Base-by-base conservation (phyloP, 2,113 vertebrate species). In the Sterrhoptilus dennistouni region DNA sequence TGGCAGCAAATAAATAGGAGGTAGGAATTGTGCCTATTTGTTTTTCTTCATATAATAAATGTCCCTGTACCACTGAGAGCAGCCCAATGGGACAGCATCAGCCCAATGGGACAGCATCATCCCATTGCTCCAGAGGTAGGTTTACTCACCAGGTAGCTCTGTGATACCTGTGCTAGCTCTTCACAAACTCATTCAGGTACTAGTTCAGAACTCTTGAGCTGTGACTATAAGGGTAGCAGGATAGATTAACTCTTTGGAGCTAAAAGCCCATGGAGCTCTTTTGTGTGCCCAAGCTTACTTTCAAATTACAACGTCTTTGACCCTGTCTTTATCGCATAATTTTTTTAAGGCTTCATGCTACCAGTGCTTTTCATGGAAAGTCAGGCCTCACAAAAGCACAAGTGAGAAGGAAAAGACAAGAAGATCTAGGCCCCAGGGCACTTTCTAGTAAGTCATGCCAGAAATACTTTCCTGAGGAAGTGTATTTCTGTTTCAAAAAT, bases 311-410 rank as follows among this genome's bases (percentile, higher is more conserved):
- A 25, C n/a, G 10, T 38, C 12, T 86, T 88, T 75, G 3, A 14
- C 21, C 12, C n/a, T n/a, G 5, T 65, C 49, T 33, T 28, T 14
- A 16, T 20, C 0, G 0, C 6, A 4, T 5, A 17, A 33, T 16
- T 78, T 72, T 59, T 61, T 29, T 20, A 33, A 65, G 17, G 44
- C 8, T 74, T 90, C 11, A 12, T 28, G 9, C 1, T 31, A 33
- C 33, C 44, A 9, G 17, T 35, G 13, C 9, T 53, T 81, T 81
- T 70, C 72, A 52, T 17, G 12, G 28, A 65, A 87, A 57, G 31
- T 20, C 59, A 70, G 42, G 14, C 5, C 13, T 24, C 19, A 40
- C 12, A 87, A 69, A 77, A 49, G 11, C 31, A 54, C 7, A 80
- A 56, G 11, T 4, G 3, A 91, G 31, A 91, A 72, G 9, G 13